These are phyloP conservation scores for Hyles lineata DNA, from an alignment of 2,888 invertebrate genomes.

Conservation along the genomic window DNA sequence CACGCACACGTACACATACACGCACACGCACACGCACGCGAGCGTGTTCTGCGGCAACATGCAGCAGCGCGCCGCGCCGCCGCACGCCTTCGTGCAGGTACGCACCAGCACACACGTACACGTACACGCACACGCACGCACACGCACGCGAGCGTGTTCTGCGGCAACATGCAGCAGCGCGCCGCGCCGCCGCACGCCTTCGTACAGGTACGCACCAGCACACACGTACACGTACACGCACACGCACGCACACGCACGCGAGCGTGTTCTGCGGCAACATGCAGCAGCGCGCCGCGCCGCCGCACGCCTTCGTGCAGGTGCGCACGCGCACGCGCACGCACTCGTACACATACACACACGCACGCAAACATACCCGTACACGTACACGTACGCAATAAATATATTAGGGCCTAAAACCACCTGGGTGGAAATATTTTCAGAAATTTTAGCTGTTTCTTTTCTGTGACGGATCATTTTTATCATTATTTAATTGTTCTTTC, in stretches of 20 bases:
- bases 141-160: constrained; percentile 48
- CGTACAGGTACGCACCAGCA: constrained; percentile 58
- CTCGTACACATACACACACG: too few species aligned
- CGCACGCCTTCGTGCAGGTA: constrained; percentile 75
- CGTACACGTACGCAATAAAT: too few species aligned
- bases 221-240: too few species aligned
- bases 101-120: neutral
- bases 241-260: constrained; percentile 51
- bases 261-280: constrained; percentile 58
- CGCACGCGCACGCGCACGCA: neutral
- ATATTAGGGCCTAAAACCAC: too few species aligned
- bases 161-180: constrained; percentile 47
- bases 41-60: constrained; percentile 55
- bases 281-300: constrained; percentile 54
- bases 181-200: constrained; percentile 69
- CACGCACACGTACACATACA: too few species aligned
- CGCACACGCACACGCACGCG: too few species aligned
- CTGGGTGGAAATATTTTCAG: too few species aligned
- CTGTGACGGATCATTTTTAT: too few species aligned
- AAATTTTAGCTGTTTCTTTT: too few species aligned
- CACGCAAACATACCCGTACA: too few species aligned
- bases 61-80: constrained; percentile 54
- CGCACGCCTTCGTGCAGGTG: constrained; percentile 75
- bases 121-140: too few species aligned
- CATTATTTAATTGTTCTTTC: too few species aligned